Evolutionary conservation across 1,140 invertebrate genomes (phyloP).

Genomic region (Eupeodes corollae): DNA sequence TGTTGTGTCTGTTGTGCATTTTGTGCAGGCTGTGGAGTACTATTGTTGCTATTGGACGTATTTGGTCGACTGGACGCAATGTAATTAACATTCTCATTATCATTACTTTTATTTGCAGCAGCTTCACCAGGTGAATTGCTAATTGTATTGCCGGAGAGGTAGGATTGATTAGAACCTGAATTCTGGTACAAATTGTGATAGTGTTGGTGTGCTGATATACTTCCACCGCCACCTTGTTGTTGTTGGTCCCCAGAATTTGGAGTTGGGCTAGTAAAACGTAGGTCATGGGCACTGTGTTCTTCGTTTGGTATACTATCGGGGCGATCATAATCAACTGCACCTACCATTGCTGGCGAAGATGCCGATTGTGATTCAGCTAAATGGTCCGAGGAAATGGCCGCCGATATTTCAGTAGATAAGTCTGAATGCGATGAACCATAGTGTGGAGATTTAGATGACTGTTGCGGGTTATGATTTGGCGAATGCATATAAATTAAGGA

Average conservation of each 20-base stretch:
- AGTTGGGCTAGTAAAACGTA: slow-evolving; percentile 43
- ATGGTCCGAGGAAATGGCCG: slow-evolving; percentile 60
- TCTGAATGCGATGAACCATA: slow-evolving; percentile 47
- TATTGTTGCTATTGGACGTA: not conserved
- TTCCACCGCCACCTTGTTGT: slow-evolving; percentile 7
- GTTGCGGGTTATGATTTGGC: slow-evolving; percentile 15
- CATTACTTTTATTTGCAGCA: too few relatives aligned
- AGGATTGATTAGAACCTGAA: not conserved
- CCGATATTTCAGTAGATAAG: slow-evolving; percentile 62
- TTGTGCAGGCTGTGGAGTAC: slow-evolving; percentile 4
- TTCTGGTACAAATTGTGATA: slow-evolving; percentile 2
- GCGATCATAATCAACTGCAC: slow-evolving; percentile 59
- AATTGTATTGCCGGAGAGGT: not conserved
- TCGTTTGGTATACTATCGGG: slow-evolving; percentile 49
- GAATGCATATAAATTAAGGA: too few relatives aligned
- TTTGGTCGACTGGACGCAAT: not conserved
- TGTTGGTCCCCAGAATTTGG: slow-evolving; percentile 30
- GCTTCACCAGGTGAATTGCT: too few relatives aligned
- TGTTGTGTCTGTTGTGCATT: not conserved
- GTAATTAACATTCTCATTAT: not conserved
- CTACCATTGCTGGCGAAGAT: slow-evolving; percentile 41
- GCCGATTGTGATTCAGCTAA: slow-evolving; percentile 47
- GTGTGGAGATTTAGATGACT: slow-evolving; percentile 40
- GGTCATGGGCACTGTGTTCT: slow-evolving; percentile 35
- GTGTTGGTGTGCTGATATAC: too few relatives aligned